Conservation (phyloP, 2,113 vertebrate genomes). For the Pelecanus crispus region DNA sequence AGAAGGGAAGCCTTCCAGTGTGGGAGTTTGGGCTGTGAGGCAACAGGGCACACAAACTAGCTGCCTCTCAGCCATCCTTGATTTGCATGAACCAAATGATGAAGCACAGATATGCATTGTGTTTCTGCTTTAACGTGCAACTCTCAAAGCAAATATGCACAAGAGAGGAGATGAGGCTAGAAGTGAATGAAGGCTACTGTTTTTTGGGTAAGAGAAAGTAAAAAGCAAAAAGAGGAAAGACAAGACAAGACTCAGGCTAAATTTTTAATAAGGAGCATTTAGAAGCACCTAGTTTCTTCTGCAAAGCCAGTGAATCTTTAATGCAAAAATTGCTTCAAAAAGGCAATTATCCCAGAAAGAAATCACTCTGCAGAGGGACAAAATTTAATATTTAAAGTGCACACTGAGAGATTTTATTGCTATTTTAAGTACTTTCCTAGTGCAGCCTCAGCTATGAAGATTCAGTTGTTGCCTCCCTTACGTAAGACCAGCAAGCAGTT, state of each 20-base stretch:
- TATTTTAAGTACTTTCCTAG: conserved; percentile 53
- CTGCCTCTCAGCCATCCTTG: neutral
- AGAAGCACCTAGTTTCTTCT: conserved; percentile 37
- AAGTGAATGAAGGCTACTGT: neutral
- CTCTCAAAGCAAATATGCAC: neutral
- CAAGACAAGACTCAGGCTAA: neutral
- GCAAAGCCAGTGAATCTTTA: conserved; percentile 54
- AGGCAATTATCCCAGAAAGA: conserved; percentile 51
- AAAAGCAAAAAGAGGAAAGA: conserved; percentile 1
- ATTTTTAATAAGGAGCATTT: conserved; percentile 51
- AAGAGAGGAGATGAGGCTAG: neutral
- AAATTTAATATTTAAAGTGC: conserved; percentile 54
- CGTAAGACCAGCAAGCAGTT: neutral
- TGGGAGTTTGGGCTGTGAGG: neutral
- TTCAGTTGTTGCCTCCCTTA: neutral
- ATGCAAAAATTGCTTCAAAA: conserved; percentile 41
- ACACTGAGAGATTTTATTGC: conserved; percentile 32
- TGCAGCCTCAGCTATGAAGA: neutral
- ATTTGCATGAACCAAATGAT: neutral
- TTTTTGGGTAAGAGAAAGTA: neutral
- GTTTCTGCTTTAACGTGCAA: neutral
- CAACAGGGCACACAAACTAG: neutral
- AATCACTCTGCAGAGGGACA: conserved; percentile 31
- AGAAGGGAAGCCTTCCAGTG: neutral
- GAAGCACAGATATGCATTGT: neutral